Evolutionary conservation across 2,888 invertebrate genomes (phyloP), one percentile per base, ranked within the genome.

Genomic region (Andrena hattorfiana): DNA sequence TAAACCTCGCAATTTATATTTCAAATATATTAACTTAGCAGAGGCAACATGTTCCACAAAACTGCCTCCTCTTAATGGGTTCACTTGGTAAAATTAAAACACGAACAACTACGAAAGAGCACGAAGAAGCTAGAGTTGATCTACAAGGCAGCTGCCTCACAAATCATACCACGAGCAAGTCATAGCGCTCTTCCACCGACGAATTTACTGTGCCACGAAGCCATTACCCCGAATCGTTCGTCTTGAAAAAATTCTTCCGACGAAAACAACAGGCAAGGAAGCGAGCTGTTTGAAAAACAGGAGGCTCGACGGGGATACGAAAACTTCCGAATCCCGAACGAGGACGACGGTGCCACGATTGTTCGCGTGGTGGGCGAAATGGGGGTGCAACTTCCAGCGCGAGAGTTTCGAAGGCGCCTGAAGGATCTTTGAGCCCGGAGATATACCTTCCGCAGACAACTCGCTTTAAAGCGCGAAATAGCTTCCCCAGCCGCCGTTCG

Each of bases 381-480:
- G 13, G 42, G 23, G 51, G 30, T 60, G 64, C 62, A 67, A 76
- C 60, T 79, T 60, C 64, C 23, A 70, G 59, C 66, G 56, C 49
- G 0, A 20, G 67, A 64, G 70, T 63, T 60, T 42, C 60, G 51
- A 62, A 83, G 68, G 42, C 69, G 81, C 66, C 68, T 69, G 20
- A 28, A 75, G 66, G 69, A 72, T 62, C 66, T 66, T 75, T 63
- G 68, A 78, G 54, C 26, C 49, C 23, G n/a, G 35, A 42, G 64
- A 60, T 73, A 79, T 62, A 79, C 71, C 68, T 32, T 51, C 49
- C 49, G 83, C 72, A 66, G 70, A 59, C 71, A 69, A 72, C 76
- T 76, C 63, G 74, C 71, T 73, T 82, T 79, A 83, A 77, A 83
- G 16, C 62, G 54, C 30, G 59, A 51, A 81, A 80, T 64, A 59